A percentile compares a stretch with the other conserved stretches of the same genome.
Evolutionary conservation across 2,797 vertebrate species (phyloP).

Genomic region (Naso thynnoides): DNA sequence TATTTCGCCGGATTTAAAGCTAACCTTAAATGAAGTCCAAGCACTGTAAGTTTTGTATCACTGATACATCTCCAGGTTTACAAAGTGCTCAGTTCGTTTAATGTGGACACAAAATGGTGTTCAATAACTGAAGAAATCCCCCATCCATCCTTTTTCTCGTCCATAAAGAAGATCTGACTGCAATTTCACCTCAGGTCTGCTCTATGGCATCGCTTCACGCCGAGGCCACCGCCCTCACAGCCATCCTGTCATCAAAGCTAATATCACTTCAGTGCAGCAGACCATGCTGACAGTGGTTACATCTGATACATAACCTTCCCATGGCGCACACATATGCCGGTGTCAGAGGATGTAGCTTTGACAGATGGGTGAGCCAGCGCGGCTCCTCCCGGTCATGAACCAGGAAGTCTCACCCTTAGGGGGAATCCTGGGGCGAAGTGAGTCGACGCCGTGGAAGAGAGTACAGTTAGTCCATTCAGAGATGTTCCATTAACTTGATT

Average conservation of each 20-base stretch:
- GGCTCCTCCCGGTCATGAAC: constrained; percentile 40
- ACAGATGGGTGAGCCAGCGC: constrained; percentile 54
- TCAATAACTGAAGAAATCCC: constrained; percentile 9
- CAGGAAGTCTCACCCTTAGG: constrained; percentile 49
- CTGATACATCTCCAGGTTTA: background rate
- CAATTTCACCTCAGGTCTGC: constrained; percentile 18
- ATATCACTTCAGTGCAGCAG: constrained; percentile 25
- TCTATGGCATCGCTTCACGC: background rate
- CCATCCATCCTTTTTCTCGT: constrained; percentile 15
- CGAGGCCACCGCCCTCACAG: constrained; percentile 35
- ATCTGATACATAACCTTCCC: constrained; percentile 53
- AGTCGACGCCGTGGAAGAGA: constrained; percentile 44
- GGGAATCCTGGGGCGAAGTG: constrained; percentile 43
- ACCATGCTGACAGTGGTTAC: constrained; percentile 35
- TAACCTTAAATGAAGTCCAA: background rate
- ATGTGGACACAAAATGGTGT: constrained; percentile 5
- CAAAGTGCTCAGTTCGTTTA: constrained; percentile 29
- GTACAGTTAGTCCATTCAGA: constrained; percentile 68
- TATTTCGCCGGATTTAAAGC: no score
- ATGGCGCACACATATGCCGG: constrained; percentile 49
- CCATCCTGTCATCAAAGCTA: constrained; percentile 17
- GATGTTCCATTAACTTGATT: constrained; percentile 81
- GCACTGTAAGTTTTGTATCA: background rate
- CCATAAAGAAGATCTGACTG: background rate
- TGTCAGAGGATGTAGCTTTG: constrained; percentile 49